A percentile compares a stretch with the other conserved stretches of the same genome.
phyloP scores from a whole-genome alignment of 2,113 vertebrate species.

The Mesembrinibis cayennensis region DNA sequence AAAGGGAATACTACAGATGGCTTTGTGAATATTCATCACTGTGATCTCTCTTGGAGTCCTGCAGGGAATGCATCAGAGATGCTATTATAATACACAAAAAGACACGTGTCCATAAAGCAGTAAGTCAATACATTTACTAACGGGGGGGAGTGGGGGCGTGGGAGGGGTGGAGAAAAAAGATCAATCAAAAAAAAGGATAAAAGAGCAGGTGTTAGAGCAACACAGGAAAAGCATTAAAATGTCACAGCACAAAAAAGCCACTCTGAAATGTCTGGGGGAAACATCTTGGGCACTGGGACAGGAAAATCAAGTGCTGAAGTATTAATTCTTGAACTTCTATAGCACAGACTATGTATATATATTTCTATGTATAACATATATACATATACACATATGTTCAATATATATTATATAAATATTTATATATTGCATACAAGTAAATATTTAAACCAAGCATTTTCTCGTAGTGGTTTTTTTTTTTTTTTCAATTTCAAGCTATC shows the following conservation, averaged over 20 bases:
- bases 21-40: conserved; percentile 93
- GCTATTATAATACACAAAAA: background rate
- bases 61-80: conserved; percentile 57
- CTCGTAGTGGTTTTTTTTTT: background rate
- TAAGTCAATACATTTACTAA: background rate
- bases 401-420: background rate
- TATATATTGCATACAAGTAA: background rate
- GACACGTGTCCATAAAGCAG: background rate
- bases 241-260: background rate
- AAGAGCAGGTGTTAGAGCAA: background rate
- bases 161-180: background rate
- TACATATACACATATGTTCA: background rate
- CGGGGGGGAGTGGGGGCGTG: accelerated
- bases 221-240: background rate
- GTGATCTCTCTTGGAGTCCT: conserved; percentile 94
- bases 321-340: background rate
- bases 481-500: background rate
- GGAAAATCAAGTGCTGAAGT: background rate
- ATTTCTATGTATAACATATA: background rate
- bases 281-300: background rate
- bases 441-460: background rate
- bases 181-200: background rate
- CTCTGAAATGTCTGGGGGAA: background rate
- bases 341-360: background rate
- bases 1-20: conserved; percentile 88